phyloP scores from a whole-genome alignment of 2,797 vertebrate species.

The Cuniculus paca region DNA sequence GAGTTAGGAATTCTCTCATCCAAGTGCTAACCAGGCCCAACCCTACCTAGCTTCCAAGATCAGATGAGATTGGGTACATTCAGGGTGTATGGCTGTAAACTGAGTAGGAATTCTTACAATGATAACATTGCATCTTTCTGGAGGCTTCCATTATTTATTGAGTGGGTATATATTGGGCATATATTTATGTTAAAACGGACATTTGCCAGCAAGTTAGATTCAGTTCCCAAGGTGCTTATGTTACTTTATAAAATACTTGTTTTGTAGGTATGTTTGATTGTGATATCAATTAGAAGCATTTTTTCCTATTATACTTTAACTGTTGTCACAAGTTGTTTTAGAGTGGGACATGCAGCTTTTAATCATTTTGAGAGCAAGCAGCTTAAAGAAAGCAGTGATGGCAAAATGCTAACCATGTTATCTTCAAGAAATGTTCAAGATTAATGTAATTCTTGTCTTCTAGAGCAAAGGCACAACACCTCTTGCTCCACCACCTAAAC shows the following conservation, averaged over 20 bases:
- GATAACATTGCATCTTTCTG: background rate
- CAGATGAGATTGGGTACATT: background rate
- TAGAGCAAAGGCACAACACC: conserved; percentile 95
- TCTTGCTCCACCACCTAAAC: conserved; percentile 97
- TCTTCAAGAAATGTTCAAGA: conserved; percentile 1
- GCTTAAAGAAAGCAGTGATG: conserved; percentile 48
- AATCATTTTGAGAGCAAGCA: conserved; percentile 30
- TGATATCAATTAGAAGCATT: background rate
- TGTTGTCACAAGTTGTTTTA: conserved; percentile 14
- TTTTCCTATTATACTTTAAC: conserved; percentile 9
- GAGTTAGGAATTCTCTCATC: background rate
- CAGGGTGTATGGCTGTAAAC: background rate
- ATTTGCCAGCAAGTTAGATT: background rate
- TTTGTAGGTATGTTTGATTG: background rate
- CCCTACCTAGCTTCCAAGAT: background rate
- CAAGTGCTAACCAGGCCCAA: background rate
- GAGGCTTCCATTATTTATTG: background rate
- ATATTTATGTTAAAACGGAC: background rate
- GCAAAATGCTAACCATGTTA: background rate
- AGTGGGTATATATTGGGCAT: background rate
- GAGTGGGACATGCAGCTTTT: background rate
- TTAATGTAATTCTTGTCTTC: conserved; percentile 55
- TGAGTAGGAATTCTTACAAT: background rate
- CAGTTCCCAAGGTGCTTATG: background rate
- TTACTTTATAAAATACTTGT: conserved; percentile 1